Evolutionary conservation across 2,113 vertebrate species (phyloP).

Genomic region (Centropristis striata): DNA sequence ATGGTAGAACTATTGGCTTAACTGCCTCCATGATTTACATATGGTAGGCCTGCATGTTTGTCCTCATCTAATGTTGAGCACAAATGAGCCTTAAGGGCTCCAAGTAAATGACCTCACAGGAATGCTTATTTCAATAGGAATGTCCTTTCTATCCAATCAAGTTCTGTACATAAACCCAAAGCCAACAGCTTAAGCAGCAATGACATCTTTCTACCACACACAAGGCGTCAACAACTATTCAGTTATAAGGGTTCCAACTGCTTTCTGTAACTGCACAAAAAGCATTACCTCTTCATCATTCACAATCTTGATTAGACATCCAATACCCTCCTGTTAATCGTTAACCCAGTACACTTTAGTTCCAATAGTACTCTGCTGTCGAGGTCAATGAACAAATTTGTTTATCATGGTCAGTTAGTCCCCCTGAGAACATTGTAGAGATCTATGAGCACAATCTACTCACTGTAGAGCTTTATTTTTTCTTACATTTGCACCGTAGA

Average conservation of each 20-base stretch:
- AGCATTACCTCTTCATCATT: conserved; percentile 50
- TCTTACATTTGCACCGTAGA: conserved; percentile 59
- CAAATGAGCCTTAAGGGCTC: not conserved
- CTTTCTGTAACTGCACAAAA: conserved; percentile 34
- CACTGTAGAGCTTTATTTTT: conserved; percentile 18
- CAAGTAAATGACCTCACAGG: not conserved
- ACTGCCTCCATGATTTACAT: no score
- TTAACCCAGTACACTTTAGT: conserved; percentile 34
- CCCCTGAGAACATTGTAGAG: conserved; percentile 81
- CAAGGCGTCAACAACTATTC: conserved; percentile 26
- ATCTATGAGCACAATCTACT: conserved; percentile 52
- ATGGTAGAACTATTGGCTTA: no score
- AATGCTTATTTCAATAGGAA: conserved; percentile 16
- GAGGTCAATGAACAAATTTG: conserved; percentile 70
- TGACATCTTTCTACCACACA: conserved; percentile 32
- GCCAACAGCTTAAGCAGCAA: conserved; percentile 45
- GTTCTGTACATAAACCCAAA: conserved; percentile 53
- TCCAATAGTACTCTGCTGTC: conserved; percentile 53
- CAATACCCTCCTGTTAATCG: conserved; percentile 34
- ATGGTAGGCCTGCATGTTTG: no score
- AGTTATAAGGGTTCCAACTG: conserved; percentile 31
- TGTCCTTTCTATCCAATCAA: conserved; percentile 63
- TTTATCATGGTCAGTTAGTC: conserved; percentile 60
- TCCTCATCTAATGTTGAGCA: no score
- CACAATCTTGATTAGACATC: conserved; percentile 53